Conservation (phyloP, 2,888 invertebrate genomes). For the Plemyria rubiginata region DNA sequence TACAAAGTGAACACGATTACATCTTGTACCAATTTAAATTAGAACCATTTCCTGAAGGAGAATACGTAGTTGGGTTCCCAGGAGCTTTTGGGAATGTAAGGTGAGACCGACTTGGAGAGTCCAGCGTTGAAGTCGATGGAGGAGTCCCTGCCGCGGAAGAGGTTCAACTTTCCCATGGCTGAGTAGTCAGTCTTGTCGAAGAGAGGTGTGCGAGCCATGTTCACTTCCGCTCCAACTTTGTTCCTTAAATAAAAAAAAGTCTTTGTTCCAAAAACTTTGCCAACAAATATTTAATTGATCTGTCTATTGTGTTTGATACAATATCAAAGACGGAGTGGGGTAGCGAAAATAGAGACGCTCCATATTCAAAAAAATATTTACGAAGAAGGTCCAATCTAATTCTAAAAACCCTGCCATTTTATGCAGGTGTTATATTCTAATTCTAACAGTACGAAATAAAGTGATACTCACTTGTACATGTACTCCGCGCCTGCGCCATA, state of each 20-base stretch:
- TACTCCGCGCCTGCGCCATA: slow-evolving; percentile 61
- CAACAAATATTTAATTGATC: too few relatives aligned
- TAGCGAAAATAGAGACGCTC: too few relatives aligned
- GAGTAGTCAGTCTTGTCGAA: slow-evolving; percentile 55
- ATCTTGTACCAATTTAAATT: slow-evolving; percentile 10
- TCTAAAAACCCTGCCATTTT: too few relatives aligned
- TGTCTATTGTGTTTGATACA: too few relatives aligned
- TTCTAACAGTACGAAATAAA: too few relatives aligned
- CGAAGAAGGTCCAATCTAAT: too few relatives aligned
- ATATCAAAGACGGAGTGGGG: background rate
- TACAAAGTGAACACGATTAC: background rate
- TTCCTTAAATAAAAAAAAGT: too few relatives aligned
- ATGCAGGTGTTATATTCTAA: too few relatives aligned
- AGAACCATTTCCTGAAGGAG: slow-evolving; percentile 49
- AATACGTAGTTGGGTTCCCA: slow-evolving; percentile 53
- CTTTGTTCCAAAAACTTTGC: too few relatives aligned
- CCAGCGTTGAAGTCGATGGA: slow-evolving; percentile 60
- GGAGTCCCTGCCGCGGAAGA: slow-evolving; percentile 44
- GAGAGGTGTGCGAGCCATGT: slow-evolving; percentile 49
- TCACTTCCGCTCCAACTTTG: slow-evolving; percentile 52
- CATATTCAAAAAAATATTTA: too few relatives aligned
- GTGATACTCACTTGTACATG: slow-evolving; percentile 57
- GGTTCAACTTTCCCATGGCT: slow-evolving; percentile 54
- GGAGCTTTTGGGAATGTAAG: slow-evolving; percentile 45
- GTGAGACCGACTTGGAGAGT: slow-evolving; percentile 50